Percentiles rank a stretch among this genome's conserved stretches.
phyloP scores from a whole-genome alignment of 2,888 invertebrate genomes.

The Malthinus seriepunctatus region DNA sequence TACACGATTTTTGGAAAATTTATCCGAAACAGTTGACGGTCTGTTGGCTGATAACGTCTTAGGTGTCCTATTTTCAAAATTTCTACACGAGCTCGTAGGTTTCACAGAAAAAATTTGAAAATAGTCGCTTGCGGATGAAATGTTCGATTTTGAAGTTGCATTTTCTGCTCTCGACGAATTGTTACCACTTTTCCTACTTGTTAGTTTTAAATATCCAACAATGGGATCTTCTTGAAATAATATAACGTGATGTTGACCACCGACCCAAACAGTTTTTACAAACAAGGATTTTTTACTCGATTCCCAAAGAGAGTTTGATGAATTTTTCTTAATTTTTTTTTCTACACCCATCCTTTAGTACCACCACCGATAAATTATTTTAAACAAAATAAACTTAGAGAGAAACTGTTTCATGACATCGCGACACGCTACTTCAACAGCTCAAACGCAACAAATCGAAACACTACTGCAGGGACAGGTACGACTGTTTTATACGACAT shows the following conservation, averaged over 20 bases:
- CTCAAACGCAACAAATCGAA: conserved; percentile 15
- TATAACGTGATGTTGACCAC: conserved; percentile 70
- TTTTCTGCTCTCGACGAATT: neutral
- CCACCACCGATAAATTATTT: neutral
- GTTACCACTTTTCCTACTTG: neutral
- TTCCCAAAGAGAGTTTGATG: conserved; percentile 55
- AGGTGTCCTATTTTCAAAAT: neutral
- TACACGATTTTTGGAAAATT: conserved; percentile 33
- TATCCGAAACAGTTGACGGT: conserved; percentile 30
- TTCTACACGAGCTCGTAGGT: neutral
- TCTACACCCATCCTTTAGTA: conserved; percentile 1
- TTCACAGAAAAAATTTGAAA: neutral
- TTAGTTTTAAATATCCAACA: conserved; percentile 30
- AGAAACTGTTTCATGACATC: conserved; percentile 17
- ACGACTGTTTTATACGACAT: conserved; percentile 44
- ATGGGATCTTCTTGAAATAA: conserved; percentile 66
- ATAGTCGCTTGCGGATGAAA: neutral
- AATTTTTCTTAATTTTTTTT: neutral
- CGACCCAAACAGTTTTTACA: conserved; percentile 68
- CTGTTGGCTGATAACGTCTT: neutral
- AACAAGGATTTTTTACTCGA: conserved; percentile 61
- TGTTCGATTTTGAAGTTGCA: neutral
- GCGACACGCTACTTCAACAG: conserved; percentile 28
- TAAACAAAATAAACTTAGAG: conserved; percentile 14
- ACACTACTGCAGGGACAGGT: conserved; percentile 39